Base-by-base conservation (phyloP, 2,113 vertebrate genomes). In the Sceloporus tristichus region DNA sequence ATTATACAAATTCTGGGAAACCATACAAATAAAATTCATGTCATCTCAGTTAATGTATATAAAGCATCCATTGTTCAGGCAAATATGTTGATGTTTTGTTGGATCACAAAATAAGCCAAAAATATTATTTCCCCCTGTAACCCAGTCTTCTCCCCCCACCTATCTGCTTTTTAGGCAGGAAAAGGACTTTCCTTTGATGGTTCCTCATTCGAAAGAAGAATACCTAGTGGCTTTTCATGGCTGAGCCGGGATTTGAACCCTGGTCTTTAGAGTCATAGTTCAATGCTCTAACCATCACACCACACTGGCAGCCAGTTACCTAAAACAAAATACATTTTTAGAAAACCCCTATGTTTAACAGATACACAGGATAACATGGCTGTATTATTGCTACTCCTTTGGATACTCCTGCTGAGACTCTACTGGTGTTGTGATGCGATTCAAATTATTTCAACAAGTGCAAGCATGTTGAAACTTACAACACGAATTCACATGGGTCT, bases 141-240 rank as follows among this genome's bases (percentile, higher is more conserved):
- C 59, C 25, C 23, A 68, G 23, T 68, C 16, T 16, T 8, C 8
- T 25, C 25, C 21, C 18, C 23, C 23, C 19, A 68, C 25, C 9
- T 62, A 62, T 74, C 85, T 92, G 0, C 86, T 92, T 71, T 85
- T 9, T 13, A 10, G 65, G 81, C 18, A 68, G 25, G 23, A 65
- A 91, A 70, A 90, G 91, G 90, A 93, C 91, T 95, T 95, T 93
- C 91, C 93, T 92, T 86, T 94, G 90, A 93, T 53, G 62, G 87
- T 65, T 82, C 48, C 53, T 93, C 73, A 86, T 81, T 87, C 92
- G 91, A 79, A 89, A 92, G 38, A 71, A 88, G 34, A 53, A 56
- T 56, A 91, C 48, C 48, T 7, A 40, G 14, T 71, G n/a, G 11
- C 18, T 25, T 59, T 84, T 42, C 48, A 48, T 48, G 48, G 48